Conservation (phyloP, 2,797 vertebrate species). For the Salmo trutta region DNA sequence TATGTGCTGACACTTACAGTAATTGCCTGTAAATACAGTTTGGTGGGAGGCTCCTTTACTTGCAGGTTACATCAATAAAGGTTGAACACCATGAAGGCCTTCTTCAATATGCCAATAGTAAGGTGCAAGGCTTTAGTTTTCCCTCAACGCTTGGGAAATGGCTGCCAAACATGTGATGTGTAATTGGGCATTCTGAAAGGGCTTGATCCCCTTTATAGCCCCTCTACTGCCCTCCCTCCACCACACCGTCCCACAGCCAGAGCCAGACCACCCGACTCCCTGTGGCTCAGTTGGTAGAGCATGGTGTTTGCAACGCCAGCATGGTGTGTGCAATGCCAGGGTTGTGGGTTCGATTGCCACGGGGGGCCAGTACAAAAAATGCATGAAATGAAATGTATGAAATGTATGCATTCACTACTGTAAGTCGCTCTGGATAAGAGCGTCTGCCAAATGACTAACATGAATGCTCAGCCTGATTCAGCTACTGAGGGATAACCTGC, state of each 20-base stretch:
- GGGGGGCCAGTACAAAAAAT: too few relatives aligned
- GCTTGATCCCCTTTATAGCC: not conserved
- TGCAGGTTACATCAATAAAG: not conserved
- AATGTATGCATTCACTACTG: too few relatives aligned
- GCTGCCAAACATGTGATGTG: not conserved
- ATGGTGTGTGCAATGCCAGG: too few relatives aligned
- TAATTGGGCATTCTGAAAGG: not conserved
- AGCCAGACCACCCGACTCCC: not conserved
- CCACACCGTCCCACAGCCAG: not conserved
- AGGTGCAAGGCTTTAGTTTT: not conserved
- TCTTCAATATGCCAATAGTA: not conserved
- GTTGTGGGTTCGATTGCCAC: too few relatives aligned
- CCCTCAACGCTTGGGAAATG: not conserved
- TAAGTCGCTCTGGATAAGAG: too few relatives aligned
- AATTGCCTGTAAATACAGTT: not conserved
- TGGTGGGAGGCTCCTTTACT: not conserved
- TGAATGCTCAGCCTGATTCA: not conserved
- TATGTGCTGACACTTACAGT: not conserved
- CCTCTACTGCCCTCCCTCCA: not conserved
- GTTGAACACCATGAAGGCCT: not conserved
- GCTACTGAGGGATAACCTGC: not conserved
- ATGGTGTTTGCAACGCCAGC: too few relatives aligned
- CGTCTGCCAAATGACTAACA: too few relatives aligned
- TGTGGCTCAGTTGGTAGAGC: too few relatives aligned
- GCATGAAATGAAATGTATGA: too few relatives aligned